phyloP scores from a whole-genome alignment of 2,797 vertebrate species.

The Champsocephalus gunnari region DNA sequence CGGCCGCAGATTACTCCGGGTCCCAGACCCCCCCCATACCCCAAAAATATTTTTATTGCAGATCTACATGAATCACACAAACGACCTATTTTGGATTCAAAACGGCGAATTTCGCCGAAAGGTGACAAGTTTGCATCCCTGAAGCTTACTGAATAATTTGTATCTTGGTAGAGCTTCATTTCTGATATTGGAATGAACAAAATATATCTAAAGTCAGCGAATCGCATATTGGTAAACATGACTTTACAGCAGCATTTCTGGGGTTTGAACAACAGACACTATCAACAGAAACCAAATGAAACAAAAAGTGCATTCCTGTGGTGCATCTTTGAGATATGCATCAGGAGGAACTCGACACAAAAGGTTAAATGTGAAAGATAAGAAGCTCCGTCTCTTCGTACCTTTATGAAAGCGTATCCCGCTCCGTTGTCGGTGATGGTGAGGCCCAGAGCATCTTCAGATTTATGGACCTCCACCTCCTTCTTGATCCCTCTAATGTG shows the following conservation, averaged over 20 bases:
- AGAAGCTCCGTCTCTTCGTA: conserved; percentile 54
- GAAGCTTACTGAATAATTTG: neutral
- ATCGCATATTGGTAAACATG: neutral
- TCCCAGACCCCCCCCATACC: too few relatives aligned
- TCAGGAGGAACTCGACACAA: neutral
- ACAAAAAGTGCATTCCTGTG: too few relatives aligned
- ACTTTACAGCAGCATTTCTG: neutral
- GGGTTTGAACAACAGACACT: too few relatives aligned
- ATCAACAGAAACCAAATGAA: too few relatives aligned
- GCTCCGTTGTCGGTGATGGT: conserved; percentile 97
- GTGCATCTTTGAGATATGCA: too few relatives aligned
- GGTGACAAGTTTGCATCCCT: too few relatives aligned
- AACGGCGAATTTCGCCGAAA: too few relatives aligned
- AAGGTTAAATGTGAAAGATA: neutral
- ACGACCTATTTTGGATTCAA: too few relatives aligned
- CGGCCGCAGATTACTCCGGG: too few relatives aligned
- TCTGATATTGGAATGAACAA: neutral
- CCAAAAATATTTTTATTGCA: too few relatives aligned
- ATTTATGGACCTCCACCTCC: conserved; percentile 92
- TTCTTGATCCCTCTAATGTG: conserved; percentile 94
- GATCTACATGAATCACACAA: too few relatives aligned
- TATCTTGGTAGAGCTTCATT: neutral
- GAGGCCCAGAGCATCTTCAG: conserved; percentile 93
- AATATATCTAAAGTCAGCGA: neutral
- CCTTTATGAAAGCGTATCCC: conserved; percentile 96